Percentiles rank a stretch among this genome's conserved stretches.
phyloP scores from a whole-genome alignment of 2,113 vertebrate genomes.

The Cynoglossus semilaevis region DNA sequence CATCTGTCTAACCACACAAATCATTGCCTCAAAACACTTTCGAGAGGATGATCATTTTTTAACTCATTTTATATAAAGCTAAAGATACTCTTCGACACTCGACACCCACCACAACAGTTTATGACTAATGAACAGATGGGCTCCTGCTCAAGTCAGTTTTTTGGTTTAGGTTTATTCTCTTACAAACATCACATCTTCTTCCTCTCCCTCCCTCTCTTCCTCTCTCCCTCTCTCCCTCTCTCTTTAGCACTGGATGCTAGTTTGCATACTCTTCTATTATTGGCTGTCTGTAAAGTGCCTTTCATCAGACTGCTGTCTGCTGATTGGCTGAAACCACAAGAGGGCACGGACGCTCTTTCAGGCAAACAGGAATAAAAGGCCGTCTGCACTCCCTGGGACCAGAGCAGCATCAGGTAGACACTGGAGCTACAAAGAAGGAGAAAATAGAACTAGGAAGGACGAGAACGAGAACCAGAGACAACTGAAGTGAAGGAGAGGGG shows the following conservation, averaged over 20 bases:
- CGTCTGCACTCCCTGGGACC: constrained; percentile 13
- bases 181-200: constrained; percentile 24
- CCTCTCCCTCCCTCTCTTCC: background rate
- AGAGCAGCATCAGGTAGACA: constrained; percentile 24
- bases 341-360: constrained; percentile 37
- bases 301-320: constrained; percentile 45
- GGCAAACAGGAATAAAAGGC: constrained; percentile 67
- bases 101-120: background rate
- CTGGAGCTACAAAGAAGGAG: background rate
- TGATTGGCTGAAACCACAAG: constrained; percentile 55
- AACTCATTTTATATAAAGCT: too few relatives aligned
- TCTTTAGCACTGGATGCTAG: constrained; percentile 9
- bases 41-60: too few relatives aligned
- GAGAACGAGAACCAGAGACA: background rate
- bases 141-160: constrained; percentile 13
- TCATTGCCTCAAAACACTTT: too few relatives aligned
- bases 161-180: constrained; percentile 26
- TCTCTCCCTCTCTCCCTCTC: background rate
- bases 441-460: background rate
- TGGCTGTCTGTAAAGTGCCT: constrained; percentile 46
- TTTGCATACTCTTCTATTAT: constrained; percentile 59
- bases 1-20: too few relatives aligned
- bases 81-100: background rate
- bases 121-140: constrained; percentile 1
- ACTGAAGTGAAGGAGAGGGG: background rate